Evolutionary conservation across 2,888 invertebrate genomes (phyloP), one percentile per base, ranked within the genome.

Genomic region (Andrena bicolor): DNA sequence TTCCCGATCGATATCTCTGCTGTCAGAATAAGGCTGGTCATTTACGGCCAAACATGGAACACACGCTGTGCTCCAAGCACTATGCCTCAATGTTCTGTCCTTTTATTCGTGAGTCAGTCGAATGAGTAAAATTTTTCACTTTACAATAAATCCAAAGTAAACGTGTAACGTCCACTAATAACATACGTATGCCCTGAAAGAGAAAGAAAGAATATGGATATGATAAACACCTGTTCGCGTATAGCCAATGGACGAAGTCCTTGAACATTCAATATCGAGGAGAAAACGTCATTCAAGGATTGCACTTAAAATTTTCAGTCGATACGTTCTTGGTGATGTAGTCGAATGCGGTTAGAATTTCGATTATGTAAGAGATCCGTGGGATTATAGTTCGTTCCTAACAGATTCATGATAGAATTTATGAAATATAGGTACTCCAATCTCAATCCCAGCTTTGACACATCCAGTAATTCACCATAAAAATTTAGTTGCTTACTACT

Each of bases 1-100:
- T 71, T 82, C 16, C 58, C 58, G 76, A 76, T 81, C 82, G 68
- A 82, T 82, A 81, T 76, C 66, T 75, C 66, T 53, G 51, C 56
- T 41, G 56, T 76, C 51, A 63, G 65, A 66, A 75, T 61, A 75
- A 82, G 23, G 23, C 49, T 51, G 69, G 48, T 60, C 69, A 69
- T 73, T 69, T 73, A 73, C 4, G 16, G 35, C 23, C 16, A 35
- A 80, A 75, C 61, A 75, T 71, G 56, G 30, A 75, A 41, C 71
- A 41, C 13, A 13, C 41, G 26, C 28, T 3, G 2, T 28, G 10
- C 56, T 68, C 10, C 49, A 51, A 23, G 10, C 61, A 41, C 16
- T 20, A 10, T 30, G 5, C 5, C 10, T 65, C 32, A 20, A 35
- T 60, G 30, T 30, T 26, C 16, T 4, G 60, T 16, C 23, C 2